A percentile compares a stretch with the other conserved stretches of the same genome.
Evolutionary conservation across 2,888 invertebrate genomes (phyloP).

Genomic region (Leptarthrus brevirostris): DNA sequence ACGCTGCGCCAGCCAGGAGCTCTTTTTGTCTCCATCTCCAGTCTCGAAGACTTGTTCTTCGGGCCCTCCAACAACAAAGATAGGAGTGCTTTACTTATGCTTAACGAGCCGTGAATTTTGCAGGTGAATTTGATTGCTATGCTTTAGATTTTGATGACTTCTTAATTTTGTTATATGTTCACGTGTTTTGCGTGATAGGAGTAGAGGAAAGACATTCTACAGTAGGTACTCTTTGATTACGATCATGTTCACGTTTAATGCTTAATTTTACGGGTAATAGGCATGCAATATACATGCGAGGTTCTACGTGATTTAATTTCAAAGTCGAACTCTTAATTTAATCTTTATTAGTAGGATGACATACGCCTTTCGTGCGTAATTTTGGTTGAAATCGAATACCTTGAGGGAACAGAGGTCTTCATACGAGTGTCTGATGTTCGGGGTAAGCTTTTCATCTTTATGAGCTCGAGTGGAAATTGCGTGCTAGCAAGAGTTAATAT

Average conservation of each 20-base stretch:
- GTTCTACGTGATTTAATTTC: conserved; percentile 32
- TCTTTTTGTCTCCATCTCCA: conserved; percentile 3
- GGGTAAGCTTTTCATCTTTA: no score
- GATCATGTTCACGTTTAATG: conserved; percentile 31
- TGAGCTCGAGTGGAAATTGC: no score
- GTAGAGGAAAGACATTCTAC: no score
- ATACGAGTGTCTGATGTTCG: no score
- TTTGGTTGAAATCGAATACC: no score
- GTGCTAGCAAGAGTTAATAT: no score
- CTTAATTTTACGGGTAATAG: conserved; percentile 32
- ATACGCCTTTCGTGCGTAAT: not conserved
- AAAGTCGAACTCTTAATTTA: conserved; percentile 16
- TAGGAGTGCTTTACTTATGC: conserved; percentile 6
- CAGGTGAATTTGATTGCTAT: conserved; percentile 35
- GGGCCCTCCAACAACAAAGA: no score
- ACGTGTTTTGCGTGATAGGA: not conserved
- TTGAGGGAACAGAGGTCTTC: no score
- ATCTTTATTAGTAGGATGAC: not conserved
- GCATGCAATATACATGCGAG: conserved; percentile 12
- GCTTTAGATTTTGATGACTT: conserved; percentile 38
- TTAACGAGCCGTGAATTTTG: conserved; percentile 43
- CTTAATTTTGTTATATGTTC: conserved; percentile 32
- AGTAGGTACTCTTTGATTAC: not conserved
- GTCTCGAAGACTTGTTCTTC: no score
- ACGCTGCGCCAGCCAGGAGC: conserved; percentile 11